phyloP scores from a whole-genome alignment of 2,113 vertebrate species.

The Platichthys stellatus region DNA sequence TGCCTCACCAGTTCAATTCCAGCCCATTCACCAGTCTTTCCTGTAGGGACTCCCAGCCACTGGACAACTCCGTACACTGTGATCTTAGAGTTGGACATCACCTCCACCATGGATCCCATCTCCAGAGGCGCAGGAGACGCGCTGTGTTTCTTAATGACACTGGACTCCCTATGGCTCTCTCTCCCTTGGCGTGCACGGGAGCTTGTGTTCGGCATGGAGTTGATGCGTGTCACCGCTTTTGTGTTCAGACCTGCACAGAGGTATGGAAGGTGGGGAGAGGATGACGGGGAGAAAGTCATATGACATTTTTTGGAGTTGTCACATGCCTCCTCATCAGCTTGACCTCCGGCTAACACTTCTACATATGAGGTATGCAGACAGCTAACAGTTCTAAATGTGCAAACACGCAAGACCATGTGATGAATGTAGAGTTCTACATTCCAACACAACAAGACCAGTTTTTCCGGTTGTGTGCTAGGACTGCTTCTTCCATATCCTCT shows the following conservation, averaged over 20 bases:
- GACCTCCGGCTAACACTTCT: constrained; percentile 7
- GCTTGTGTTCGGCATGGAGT: constrained; percentile 63
- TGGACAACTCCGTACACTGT: constrained; percentile 79
- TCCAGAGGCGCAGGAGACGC: constrained; percentile 57
- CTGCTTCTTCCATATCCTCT: not conserved
- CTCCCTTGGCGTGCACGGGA: not conserved
- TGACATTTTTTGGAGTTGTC: constrained; percentile 33
- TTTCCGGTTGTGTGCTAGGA: constrained; percentile 54
- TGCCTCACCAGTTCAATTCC: constrained; percentile 82
- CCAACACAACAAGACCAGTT: constrained; percentile 55
- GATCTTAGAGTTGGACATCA: constrained; percentile 65
- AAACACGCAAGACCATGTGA: constrained; percentile 33
- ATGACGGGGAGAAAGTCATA: constrained; percentile 26
- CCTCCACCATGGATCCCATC: constrained; percentile 81
- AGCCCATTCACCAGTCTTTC: constrained; percentile 70
- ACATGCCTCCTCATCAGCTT: constrained; percentile 39
- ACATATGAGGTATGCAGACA: constrained; percentile 40
- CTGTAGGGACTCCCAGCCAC: constrained; percentile 77
- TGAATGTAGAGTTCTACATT: constrained; percentile 40
- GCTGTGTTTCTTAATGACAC: not conserved
- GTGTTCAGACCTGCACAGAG: constrained; percentile 59
- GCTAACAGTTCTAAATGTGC: no score
- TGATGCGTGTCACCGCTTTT: constrained; percentile 52
- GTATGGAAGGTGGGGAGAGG: not conserved
- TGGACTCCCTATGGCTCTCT: not conserved